Evolutionary conservation across 2,888 invertebrate genomes (phyloP).

Genomic region (Alviniconcha strummeri): DNA sequence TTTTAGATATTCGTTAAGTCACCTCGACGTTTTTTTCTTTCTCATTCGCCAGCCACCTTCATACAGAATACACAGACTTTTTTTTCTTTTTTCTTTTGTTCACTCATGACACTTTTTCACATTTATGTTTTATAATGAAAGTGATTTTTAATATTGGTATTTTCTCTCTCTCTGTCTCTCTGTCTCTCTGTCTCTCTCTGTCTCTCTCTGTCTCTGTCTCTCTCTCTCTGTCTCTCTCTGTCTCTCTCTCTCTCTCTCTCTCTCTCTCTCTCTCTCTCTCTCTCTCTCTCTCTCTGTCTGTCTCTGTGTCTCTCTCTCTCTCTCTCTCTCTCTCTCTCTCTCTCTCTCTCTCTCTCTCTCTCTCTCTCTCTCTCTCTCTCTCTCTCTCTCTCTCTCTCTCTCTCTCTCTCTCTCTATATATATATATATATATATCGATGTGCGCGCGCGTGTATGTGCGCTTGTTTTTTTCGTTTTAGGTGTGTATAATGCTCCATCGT

Average conservation of each 20-base stretch:
- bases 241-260: slow-evolving; percentile 1
- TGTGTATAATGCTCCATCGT: too few species aligned
- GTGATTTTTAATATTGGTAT: slow-evolving; percentile 2
- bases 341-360: slow-evolving; percentile 11
- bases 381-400: background rate
- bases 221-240: background rate
- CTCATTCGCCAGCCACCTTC: too few species aligned
- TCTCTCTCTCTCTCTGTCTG: background rate
- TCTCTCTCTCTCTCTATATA: background rate
- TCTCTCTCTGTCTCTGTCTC: background rate
- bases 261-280: background rate
- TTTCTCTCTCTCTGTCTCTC: background rate
- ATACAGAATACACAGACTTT: too few species aligned
- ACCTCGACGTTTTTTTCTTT: too few species aligned
- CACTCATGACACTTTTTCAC: too few species aligned
- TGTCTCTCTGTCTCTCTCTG: background rate
- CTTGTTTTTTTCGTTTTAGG: too few species aligned
- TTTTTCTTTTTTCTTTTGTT: too few species aligned
- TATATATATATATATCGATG: too few species aligned
- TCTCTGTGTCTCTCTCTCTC: background rate
- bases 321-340: slow-evolving; percentile 10
- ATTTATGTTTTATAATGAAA: background rate
- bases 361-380: slow-evolving; percentile 13
- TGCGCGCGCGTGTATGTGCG: too few species aligned
- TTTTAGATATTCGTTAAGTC: too few species aligned